Evolutionary conservation across 2,797 vertebrate species (phyloP), one percentile per base, ranked within the genome.

Genomic region (Phataginus tricuspis): DNA sequence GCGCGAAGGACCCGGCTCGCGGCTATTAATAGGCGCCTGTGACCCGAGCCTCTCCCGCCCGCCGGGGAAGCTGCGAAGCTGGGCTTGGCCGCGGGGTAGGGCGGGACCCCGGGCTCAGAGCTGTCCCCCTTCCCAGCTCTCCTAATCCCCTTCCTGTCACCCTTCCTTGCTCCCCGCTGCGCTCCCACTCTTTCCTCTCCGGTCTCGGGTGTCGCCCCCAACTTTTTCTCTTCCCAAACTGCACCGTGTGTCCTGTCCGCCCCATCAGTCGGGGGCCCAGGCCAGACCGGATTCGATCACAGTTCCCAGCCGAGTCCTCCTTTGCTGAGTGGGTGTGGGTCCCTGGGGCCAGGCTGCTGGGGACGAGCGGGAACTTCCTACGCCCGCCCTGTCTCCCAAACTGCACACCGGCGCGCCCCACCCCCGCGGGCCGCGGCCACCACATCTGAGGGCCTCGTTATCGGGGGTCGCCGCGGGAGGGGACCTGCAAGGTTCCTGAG

Each of bases 181-280:
- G 2, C n/a, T n/a, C 69, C 77, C 27, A 19, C 34, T 63, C 49
- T 39, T 11, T 68, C 53, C 15, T 75, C 34, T 75, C 23, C 0
- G 6, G 23, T 59, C 77, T 78, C 21, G 1, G 75, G 59, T 88
- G 86, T 86, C 66, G 29, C 45, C 93, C 91, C 51, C 34, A 97
- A 97, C 96, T 97, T 97, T 97, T 88, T 86, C 78, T 95, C 59
- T 66, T 90, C 59, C 49, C 12, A 51, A 89, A 86, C 82, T 91
- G 87, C 59, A 21, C 1, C 0, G 31, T 88, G 27, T 92, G 86
- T 68, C 64, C 78, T 45, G 69, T 79, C 55, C 4, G 55, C 53
- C 66, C 61, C 15, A 19, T 42, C 64, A 1, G 68, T 18, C 83
- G 39, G 61, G 64, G 42, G 55, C 49, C 49, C 7, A 13, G 39